Conservation (phyloP, 2,888 invertebrate species). For the Philopedon plagiatum region DNA sequence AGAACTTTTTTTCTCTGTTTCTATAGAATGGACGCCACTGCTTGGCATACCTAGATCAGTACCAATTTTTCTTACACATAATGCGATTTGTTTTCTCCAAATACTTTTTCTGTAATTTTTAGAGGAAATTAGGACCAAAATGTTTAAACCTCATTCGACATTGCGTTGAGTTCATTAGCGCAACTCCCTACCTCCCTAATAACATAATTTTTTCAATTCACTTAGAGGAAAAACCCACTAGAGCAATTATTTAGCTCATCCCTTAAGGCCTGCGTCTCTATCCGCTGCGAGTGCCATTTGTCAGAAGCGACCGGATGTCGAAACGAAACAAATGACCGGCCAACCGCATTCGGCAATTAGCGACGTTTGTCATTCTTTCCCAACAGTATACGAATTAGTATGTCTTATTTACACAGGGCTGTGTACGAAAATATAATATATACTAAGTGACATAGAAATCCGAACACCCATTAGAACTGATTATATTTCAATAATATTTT, state of each 20-base stretch:
- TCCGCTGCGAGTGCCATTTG: constrained; percentile 32
- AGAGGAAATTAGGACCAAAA: too few species aligned
- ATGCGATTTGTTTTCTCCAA: too few species aligned
- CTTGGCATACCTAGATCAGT: too few species aligned
- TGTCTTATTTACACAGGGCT: constrained; percentile 34
- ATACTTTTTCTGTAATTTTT: too few species aligned
- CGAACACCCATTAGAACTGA: too few species aligned
- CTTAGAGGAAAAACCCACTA: constrained; percentile 17
- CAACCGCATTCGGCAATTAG: constrained; percentile 43
- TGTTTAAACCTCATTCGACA: too few species aligned
- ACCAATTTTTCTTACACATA: too few species aligned
- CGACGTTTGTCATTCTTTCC: constrained; percentile 45
- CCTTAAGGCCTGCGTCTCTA: constrained; percentile 42
- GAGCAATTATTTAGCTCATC: constrained; percentile 37
- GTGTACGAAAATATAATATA: too few species aligned
- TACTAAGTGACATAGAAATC: too few species aligned
- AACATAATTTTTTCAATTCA: constrained; percentile 15
- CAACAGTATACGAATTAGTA: constrained; percentile 10
- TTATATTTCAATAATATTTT: too few species aligned
- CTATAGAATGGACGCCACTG: too few species aligned
- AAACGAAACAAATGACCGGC: constrained; percentile 41
- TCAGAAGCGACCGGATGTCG: constrained; percentile 39
- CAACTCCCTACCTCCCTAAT: background rate
- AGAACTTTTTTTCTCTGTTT: too few species aligned
- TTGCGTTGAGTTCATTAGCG: background rate